Conservation (phyloP, 2,888 invertebrate genomes). For the Drosophila mimica region DNA sequence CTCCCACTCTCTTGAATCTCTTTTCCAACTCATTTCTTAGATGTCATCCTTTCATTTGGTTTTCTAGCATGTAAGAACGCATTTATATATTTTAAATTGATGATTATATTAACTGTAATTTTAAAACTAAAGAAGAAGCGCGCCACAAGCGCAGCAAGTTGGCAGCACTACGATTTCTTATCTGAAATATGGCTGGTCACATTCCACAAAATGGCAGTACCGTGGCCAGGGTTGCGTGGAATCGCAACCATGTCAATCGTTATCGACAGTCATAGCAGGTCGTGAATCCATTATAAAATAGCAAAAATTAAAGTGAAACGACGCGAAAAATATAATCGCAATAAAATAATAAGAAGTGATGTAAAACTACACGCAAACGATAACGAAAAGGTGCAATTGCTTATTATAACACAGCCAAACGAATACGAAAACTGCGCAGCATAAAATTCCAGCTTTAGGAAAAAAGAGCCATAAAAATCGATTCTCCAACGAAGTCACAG, state of each 20-base stretch:
- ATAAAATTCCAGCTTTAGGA: conserved; percentile 40
- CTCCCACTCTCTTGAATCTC: not conserved
- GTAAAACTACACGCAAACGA: conserved; percentile 49
- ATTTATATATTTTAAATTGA: not conserved
- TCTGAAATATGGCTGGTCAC: conserved; percentile 7
- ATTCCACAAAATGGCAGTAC: conserved; percentile 21
- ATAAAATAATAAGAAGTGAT: conserved; percentile 29
- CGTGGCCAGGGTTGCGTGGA: conserved; percentile 30
- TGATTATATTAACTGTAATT: not conserved
- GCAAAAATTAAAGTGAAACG: conserved; percentile 69
- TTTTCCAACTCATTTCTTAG: not conserved
- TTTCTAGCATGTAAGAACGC: not conserved
- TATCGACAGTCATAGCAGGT: conserved; percentile 62
- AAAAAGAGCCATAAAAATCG: conserved; percentile 81
- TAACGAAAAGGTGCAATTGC: conserved; percentile 49
- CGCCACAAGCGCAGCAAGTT: not conserved
- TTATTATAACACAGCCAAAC: conserved; percentile 19
- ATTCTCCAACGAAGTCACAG: conserved; percentile 80
- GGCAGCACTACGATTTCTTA: conserved; percentile 7
- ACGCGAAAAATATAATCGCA: conserved; percentile 56
- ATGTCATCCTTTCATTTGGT: not conserved
- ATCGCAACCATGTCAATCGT: conserved; percentile 33
- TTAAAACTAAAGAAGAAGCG: not conserved
- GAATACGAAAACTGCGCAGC: conserved; percentile 34
- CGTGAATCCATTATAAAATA: conserved; percentile 73